phyloP scores from a whole-genome alignment of 2,797 vertebrate genomes.

The Platalea minor region DNA sequence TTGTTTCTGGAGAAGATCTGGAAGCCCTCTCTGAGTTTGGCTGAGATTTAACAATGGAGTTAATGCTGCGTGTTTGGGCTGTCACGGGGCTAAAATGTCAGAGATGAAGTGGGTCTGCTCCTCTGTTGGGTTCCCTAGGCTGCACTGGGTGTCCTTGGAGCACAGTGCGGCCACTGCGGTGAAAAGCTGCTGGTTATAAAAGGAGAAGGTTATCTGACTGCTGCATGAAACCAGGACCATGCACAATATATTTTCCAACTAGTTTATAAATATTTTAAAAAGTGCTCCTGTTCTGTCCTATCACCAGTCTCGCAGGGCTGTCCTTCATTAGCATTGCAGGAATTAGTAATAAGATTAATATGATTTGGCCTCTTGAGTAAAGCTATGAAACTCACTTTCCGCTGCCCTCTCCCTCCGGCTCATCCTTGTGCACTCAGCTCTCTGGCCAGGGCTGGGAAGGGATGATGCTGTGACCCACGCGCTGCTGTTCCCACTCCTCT shows the following conservation, averaged over 20 bases:
- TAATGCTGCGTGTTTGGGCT: not conserved
- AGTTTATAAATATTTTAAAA: not conserved
- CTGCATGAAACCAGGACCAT: not conserved
- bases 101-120: not conserved
- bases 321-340: not conserved
- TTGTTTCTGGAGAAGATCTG: slow-evolving; percentile 1
- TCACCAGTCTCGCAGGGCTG: not conserved
- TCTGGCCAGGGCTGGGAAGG: not conserved
- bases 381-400: not conserved
- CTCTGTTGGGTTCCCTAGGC: not conserved
- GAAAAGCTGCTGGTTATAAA: not conserved
- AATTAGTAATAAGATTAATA: not conserved
- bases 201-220: not conserved
- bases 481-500: not conserved
- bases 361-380: not conserved
- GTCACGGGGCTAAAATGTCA: not conserved
- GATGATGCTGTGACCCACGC: not conserved
- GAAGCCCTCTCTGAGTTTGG: not conserved
- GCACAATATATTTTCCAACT: not conserved
- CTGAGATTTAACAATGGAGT: not conserved
- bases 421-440: not conserved
- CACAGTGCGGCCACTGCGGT: not conserved
- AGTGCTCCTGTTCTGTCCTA: not conserved
- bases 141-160: not conserved
- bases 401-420: not conserved